phyloP scores from a whole-genome alignment of 2,888 invertebrate species.

The Gymnoscelis rufifasciata region DNA sequence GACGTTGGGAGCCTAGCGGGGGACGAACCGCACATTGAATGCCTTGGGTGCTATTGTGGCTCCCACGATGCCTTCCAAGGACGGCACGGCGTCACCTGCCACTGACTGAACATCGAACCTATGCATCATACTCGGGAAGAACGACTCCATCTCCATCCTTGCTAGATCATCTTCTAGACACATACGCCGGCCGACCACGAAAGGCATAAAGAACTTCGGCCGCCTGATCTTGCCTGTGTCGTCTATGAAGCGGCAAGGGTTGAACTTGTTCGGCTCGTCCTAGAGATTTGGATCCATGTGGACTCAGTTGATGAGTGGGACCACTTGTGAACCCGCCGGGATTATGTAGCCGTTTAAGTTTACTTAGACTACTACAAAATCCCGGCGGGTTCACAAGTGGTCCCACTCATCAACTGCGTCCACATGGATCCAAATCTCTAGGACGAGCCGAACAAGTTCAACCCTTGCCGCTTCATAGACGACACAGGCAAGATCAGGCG shows the following conservation, averaged over 20 bases:
- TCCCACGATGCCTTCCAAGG: slow-evolving; percentile 88
- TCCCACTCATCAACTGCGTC: too few species aligned
- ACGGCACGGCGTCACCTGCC: slow-evolving; percentile 85
- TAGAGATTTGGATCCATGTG: slow-evolving; percentile 94
- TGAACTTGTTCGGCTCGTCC: slow-evolving; percentile 91
- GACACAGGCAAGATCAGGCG: too few species aligned
- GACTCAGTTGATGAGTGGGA: slow-evolving; percentile 91
- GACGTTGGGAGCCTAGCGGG: slow-evolving; percentile 58
- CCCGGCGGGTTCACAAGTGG: slow-evolving; percentile 11
- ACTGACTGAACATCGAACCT: slow-evolving; percentile 87
- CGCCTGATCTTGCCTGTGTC: slow-evolving; percentile 88
- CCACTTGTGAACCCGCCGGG: slow-evolving; percentile 91
- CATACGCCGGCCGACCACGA: slow-evolving; percentile 93
- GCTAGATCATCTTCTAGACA: slow-evolving; percentile 93
- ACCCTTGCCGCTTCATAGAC: too few species aligned
- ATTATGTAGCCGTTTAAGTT: slow-evolving; percentile 89
- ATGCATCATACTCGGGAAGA: slow-evolving; percentile 91
- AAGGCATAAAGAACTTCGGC: slow-evolving; percentile 94
- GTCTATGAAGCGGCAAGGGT: slow-evolving; percentile 89
- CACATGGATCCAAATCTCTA: too few species aligned
- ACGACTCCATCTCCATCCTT: slow-evolving; percentile 93
- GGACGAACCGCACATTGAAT: slow-evolving; percentile 85
- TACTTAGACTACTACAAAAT: slow-evolving; percentile 86
- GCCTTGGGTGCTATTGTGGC: slow-evolving; percentile 91
- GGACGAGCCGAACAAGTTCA: too few species aligned